A percentile compares a stretch with the other conserved stretches of the same genome.
Conservation (phyloP, 2,113 vertebrate species). For the Takifugu flavidus region DNA sequence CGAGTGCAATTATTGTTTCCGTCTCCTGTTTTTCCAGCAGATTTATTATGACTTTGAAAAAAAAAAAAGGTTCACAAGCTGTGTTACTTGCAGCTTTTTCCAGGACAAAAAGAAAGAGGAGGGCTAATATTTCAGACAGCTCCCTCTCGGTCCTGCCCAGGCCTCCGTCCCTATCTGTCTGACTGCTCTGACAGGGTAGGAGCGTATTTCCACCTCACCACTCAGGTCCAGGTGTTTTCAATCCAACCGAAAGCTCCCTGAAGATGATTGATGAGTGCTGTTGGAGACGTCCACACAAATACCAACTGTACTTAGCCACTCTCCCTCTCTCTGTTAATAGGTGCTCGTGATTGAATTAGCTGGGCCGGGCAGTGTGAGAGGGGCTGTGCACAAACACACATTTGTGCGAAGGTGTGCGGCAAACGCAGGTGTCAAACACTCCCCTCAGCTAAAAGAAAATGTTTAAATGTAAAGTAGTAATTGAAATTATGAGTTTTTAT, state of each 20-base stretch:
- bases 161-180: constrained; percentile 51
- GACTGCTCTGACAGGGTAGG: constrained; percentile 55
- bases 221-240: constrained; percentile 71
- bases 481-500: no score
- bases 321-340: constrained; percentile 17
- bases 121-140: constrained; percentile 44
- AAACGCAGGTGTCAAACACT: background rate
- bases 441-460: no score
- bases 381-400: constrained; percentile 36
- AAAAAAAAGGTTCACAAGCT: background rate
- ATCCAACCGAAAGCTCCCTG: constrained; percentile 62
- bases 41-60: constrained; percentile 30
- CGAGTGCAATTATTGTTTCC: constrained; percentile 7
- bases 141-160: constrained; percentile 30
- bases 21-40: constrained; percentile 7
- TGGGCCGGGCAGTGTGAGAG: constrained; percentile 35
- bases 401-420: constrained; percentile 10
- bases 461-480: no score
- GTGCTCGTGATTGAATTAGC: constrained; percentile 38
- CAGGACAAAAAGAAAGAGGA: constrained; percentile 12
- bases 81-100: constrained; percentile 20
- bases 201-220: constrained; percentile 66
- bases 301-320: constrained; percentile 48
- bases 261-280: constrained; percentile 76
- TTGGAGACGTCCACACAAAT: constrained; percentile 73